Evolutionary conservation across 2,797 vertebrate species (phyloP).

Genomic region (Hephaestus fuliginosus): DNA sequence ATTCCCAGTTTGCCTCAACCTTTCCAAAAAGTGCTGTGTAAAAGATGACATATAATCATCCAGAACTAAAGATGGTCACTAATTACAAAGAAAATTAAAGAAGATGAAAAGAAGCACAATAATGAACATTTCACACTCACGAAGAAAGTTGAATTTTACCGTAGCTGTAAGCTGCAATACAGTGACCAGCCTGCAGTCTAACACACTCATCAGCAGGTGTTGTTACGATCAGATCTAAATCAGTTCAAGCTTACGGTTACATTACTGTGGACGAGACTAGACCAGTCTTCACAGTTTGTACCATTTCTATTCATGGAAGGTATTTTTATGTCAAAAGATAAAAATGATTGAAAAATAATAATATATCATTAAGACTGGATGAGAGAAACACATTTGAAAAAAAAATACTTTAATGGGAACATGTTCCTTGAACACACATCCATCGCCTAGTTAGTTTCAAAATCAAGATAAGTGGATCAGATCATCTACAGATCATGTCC

Average conservation of each 20-base stretch:
- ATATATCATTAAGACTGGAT: not conserved
- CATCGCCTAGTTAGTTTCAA: not conserved
- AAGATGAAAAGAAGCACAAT: not conserved
- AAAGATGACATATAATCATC: not conserved
- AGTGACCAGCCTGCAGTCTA: not conserved
- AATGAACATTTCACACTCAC: not conserved
- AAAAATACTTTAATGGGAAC: not conserved
- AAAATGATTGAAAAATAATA: not conserved
- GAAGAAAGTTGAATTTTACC: not conserved
- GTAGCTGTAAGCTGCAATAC: not conserved
- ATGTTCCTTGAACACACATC: not conserved
- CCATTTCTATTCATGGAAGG: not conserved
- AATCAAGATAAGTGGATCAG: not conserved
- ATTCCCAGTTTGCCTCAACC: conserved; percentile 7
- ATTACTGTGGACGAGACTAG: not conserved
- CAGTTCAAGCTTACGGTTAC: not conserved
- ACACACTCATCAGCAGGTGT: too few relatives aligned
- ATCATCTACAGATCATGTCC: not conserved
- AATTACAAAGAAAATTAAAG: not conserved
- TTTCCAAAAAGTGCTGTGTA: conserved; percentile 7
- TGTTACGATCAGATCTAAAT: not conserved
- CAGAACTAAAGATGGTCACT: not conserved
- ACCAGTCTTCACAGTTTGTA: not conserved
- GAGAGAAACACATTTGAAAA: not conserved
- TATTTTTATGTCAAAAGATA: not conserved